These are phyloP conservation scores for Eledone cirrhosa DNA, from an alignment of 2,888 invertebrate genomes.

Conservation along the genomic window DNA sequence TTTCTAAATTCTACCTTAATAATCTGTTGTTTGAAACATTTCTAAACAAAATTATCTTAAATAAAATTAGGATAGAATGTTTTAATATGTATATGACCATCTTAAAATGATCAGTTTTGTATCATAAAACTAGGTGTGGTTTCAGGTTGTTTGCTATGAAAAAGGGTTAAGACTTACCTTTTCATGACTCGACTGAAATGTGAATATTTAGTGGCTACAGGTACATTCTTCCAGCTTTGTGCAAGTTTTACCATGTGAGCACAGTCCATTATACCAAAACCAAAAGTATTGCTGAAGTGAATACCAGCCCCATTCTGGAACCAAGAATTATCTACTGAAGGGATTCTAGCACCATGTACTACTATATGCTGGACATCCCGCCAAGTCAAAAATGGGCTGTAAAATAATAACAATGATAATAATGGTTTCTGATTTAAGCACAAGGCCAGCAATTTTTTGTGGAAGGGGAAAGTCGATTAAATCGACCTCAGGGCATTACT, in stretches of 20 bases:
- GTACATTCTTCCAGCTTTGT: conserved; percentile 60
- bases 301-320: conserved; percentile 61
- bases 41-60: too few species aligned
- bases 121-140: too few species aligned
- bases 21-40: too few species aligned
- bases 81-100: too few species aligned
- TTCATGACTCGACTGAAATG: conserved; percentile 35
- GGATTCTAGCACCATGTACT: conserved; percentile 56
- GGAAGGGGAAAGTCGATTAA: too few species aligned
- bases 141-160: too few species aligned
- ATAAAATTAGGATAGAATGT: too few species aligned
- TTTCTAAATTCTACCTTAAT: too few species aligned
- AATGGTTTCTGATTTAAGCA: too few species aligned
- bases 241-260: conserved; percentile 62
- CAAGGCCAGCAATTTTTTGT: too few species aligned
- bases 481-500: too few species aligned
- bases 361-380: conserved; percentile 66
- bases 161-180: conserved; percentile 38
- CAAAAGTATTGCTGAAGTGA: conserved; percentile 62
- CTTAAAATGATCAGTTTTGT: too few species aligned
- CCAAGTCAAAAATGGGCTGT: conserved; percentile 62
- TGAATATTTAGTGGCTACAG: conserved; percentile 63
- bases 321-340: conserved; percentile 70
- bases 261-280: conserved; percentile 65
- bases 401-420: neutral